Evolutionary conservation across 2,797 vertebrate species (phyloP).

Genomic region (Poeciliopsis infans): DNA sequence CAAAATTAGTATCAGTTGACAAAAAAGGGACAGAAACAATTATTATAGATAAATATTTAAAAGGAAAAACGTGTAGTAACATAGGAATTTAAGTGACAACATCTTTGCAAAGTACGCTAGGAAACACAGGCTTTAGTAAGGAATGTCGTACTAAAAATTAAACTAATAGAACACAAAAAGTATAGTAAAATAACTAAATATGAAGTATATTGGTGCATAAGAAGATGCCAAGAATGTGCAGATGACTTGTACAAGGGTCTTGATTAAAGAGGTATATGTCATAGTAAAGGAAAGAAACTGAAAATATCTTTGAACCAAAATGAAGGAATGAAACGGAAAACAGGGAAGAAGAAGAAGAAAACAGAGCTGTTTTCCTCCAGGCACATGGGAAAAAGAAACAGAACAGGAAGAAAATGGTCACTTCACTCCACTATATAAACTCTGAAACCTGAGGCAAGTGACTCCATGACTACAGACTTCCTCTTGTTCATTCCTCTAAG

Average conservation of each 20-base stretch:
- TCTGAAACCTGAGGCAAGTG: neutral
- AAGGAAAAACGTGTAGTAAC: neutral
- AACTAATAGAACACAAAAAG: neutral
- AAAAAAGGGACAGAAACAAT: no score
- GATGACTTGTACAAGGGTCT: neutral
- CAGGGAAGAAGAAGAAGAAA: neutral
- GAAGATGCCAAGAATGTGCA: neutral
- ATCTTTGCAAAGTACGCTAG: no score
- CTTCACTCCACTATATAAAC: neutral
- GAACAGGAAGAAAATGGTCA: neutral
- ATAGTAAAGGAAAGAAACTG: neutral
- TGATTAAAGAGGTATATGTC: neutral
- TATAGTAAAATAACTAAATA: neutral
- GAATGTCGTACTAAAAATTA: neutral
- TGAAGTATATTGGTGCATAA: neutral
- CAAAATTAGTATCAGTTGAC: neutral
- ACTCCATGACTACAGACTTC: neutral
- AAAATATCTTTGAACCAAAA: neutral
- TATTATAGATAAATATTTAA: no score
- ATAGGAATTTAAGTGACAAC: neutral
- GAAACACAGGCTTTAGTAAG: neutral
- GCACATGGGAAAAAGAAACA: neutral
- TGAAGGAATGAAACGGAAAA: neutral
- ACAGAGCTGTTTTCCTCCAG: neutral
- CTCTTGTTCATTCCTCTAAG: slow-evolving; percentile 25